These are phyloP conservation scores for Artemisiospiza belli DNA, from an alignment of 2,113 vertebrate genomes.

Conservation along the genomic window DNA sequence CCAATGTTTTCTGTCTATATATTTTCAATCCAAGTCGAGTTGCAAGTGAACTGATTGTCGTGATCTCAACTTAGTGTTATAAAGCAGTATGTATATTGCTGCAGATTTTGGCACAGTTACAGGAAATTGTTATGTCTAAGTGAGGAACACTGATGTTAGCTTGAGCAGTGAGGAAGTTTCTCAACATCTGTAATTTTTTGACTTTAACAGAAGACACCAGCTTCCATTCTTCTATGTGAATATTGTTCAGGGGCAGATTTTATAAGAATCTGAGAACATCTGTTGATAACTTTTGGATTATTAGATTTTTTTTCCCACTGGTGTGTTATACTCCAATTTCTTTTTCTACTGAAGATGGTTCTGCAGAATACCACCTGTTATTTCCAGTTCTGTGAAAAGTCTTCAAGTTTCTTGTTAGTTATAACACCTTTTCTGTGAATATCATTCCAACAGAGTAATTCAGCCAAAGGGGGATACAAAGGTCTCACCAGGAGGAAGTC, in stretches of 20 bases:
- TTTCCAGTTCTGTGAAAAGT: slow-evolving; percentile 40
- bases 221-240: neutral
- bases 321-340: neutral
- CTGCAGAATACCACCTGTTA: slow-evolving; percentile 56
- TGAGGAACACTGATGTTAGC: slow-evolving; percentile 37
- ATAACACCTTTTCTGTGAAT: neutral
- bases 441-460: slow-evolving; percentile 40
- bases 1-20: neutral
- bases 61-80: slow-evolving; percentile 35
- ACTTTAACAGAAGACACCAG: neutral
- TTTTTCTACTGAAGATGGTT: slow-evolving; percentile 21
- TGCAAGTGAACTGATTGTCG: slow-evolving; percentile 44
- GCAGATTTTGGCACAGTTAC: slow-evolving; percentile 37
- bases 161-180: slow-evolving; percentile 20
- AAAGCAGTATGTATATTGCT: slow-evolving; percentile 37
- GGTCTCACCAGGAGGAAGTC: slow-evolving; percentile 37
- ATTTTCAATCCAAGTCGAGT: slow-evolving; percentile 53
- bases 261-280: slow-evolving; percentile 7
- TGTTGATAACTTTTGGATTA: neutral
- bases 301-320: neutral
- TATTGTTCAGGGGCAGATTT: slow-evolving; percentile 14
- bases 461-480: slow-evolving; percentile 46
- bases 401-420: slow-evolving; percentile 56
- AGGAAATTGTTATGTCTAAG: slow-evolving; percentile 25
- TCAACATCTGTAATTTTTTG: slow-evolving; percentile 14